Evolutionary conservation across 2,888 invertebrate species (phyloP), one percentile per base, ranked within the genome.

Genomic region (Lasioglossum leucozonium): DNA sequence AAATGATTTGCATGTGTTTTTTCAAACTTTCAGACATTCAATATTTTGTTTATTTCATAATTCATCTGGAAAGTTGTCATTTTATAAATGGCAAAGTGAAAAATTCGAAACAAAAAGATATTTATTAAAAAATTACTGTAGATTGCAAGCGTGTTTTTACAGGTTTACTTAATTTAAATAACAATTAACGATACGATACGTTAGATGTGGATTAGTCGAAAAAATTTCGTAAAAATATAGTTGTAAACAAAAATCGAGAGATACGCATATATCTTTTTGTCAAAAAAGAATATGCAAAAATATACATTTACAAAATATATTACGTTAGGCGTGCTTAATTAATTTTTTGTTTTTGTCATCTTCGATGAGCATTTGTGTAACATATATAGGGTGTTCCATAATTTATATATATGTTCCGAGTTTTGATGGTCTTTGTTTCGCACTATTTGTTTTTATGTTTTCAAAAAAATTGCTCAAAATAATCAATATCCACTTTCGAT

Each of bases 11-110:
- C 62, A 30, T 62, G 16, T 6, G 6, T 8, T 30, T 30, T 62
- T 18, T 2, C 30, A 62, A 30, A 30, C 30, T 30, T 16, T n/a
- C n/a, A n/a, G 16, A 18, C 62, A 18, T 34, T 62, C 30, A 47
- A 77, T 4, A 77, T 44, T 69, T 69, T 72, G n/a, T 78, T 81
- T 69, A 42, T 55, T 8, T 62, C 16, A 30, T 4, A 30, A 26
- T 37, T 18, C 69, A 58, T 42, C 8, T 30, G 8, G 26, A 65
- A 72, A 42, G 6, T 42, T 81, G 26, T 55, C 44, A 42, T 10
- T 8, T 10, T 26, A 18, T 51, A 65, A 81, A 81, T 37, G 16
- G 16, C 26, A 40, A 62, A 30, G n/a, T 71, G 8, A n/a, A 30
- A 30, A 51, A 65, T 26, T 8, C n/a, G 30, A 10, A 40, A 16